Conservation (phyloP, 2,888 invertebrate genomes). For the Agrotis segetum region DNA sequence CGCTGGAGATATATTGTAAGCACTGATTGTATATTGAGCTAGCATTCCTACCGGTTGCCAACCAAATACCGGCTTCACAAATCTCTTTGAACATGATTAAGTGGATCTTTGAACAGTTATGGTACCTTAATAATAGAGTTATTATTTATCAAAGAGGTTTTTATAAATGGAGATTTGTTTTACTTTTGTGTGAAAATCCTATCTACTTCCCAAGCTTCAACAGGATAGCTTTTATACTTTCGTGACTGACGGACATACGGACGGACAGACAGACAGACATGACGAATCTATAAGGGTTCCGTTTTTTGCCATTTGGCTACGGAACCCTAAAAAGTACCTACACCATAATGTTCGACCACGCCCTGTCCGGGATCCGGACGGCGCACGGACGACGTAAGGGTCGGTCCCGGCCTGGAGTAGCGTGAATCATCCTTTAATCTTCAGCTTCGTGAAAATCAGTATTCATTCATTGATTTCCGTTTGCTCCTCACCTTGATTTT, state of each 20-base stretch:
- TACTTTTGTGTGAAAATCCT: no score
- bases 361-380: no score
- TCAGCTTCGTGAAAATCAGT: no score
- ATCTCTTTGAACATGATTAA: neutral
- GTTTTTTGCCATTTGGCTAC: neutral
- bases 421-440: no score
- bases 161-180: no score
- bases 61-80: slow-evolving; percentile 29
- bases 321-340: neutral
- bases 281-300: no score
- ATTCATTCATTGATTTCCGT: no score
- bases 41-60: slow-evolving; percentile 32
- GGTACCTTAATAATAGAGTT: neutral
- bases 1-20: neutral
- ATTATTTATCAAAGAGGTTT: no score
- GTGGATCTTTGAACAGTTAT: neutral
- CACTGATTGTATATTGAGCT: slow-evolving; percentile 1
- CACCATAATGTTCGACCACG: no score
- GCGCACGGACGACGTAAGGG: no score
- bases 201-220: no score
- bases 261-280: neutral
- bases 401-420: no score
- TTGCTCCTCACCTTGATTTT: neutral
- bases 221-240: neutral
- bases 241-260: neutral